A percentile compares a stretch with the other conserved stretches of the same genome.
These are phyloP conservation scores for Aspidoscelis tigris DNA, from an alignment of 2,113 vertebrate species.

Conservation along the genomic window DNA sequence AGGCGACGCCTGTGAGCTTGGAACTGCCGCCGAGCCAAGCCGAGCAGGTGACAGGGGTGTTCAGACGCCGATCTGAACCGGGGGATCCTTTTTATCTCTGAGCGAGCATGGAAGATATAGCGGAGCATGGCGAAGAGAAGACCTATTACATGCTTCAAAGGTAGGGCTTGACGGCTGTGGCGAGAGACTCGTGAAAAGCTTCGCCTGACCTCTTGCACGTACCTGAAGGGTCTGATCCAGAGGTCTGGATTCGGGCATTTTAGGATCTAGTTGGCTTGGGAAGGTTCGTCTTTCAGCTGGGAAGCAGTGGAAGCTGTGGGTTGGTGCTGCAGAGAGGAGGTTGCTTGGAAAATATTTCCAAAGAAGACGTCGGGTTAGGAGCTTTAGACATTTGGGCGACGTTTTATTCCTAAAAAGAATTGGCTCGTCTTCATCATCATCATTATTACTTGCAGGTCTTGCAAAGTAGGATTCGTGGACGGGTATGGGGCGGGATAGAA, in stretches of 20 bases:
- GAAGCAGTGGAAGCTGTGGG: background rate
- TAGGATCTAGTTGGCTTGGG: background rate
- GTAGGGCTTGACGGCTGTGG: constrained; percentile 44
- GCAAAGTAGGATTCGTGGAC: too few relatives aligned
- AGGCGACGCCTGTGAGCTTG: constrained; percentile 31
- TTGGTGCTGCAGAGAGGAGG: background rate
- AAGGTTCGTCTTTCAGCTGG: background rate
- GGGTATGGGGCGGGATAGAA: too few relatives aligned
- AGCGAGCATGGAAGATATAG: constrained; percentile 69
- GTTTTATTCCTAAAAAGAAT: background rate
- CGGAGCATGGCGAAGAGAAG: constrained; percentile 70
- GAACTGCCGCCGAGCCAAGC: constrained; percentile 25
- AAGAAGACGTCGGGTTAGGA: background rate
- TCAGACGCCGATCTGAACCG: constrained; percentile 18
- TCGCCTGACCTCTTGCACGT: background rate
- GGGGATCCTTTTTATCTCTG: constrained; percentile 18
- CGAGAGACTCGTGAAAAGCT: background rate
- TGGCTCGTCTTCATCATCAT: background rate
- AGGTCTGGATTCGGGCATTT: background rate
- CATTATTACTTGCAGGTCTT: too few relatives aligned
- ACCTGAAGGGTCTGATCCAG: background rate
- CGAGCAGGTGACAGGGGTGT: background rate
- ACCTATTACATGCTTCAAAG: constrained; percentile 79
- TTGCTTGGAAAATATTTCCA: background rate
- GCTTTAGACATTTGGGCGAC: constrained; percentile 1